Conservation (phyloP, 2,797 vertebrate genomes). For the Sylvia borin region DNA sequence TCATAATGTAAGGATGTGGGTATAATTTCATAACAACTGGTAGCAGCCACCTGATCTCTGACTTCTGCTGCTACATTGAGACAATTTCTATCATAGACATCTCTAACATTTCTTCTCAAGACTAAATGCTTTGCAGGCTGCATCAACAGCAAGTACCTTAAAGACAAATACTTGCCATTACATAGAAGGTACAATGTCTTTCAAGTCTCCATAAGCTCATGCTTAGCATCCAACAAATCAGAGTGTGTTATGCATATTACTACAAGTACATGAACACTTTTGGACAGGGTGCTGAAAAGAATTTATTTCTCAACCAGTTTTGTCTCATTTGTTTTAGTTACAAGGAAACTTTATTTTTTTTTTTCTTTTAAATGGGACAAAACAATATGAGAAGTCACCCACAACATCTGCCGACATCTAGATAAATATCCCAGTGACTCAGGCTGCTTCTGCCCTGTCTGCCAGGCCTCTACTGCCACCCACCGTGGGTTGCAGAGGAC, state of each 20-base stretch:
- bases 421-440: constrained; percentile 2
- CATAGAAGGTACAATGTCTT: background rate
- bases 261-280: background rate
- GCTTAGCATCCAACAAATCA: background rate
- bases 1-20: background rate
- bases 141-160: background rate
- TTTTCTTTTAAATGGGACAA: background rate
- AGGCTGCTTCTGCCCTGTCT: background rate
- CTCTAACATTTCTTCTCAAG: background rate
- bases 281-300: background rate
- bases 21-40: background rate
- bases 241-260: background rate
- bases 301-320: background rate
- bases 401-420: background rate
- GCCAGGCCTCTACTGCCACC: constrained; percentile 41
- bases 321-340: background rate
- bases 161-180: background rate
- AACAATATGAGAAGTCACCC: constrained; percentile 42
- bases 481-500: constrained; percentile 22
- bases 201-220: background rate
- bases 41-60: background rate
- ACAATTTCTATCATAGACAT: background rate
- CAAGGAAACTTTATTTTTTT: background rate
- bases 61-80: background rate
- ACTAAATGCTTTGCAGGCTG: background rate